phyloP scores from a whole-genome alignment of 2,113 vertebrate species.

The Phodopus roborovskii region DNA sequence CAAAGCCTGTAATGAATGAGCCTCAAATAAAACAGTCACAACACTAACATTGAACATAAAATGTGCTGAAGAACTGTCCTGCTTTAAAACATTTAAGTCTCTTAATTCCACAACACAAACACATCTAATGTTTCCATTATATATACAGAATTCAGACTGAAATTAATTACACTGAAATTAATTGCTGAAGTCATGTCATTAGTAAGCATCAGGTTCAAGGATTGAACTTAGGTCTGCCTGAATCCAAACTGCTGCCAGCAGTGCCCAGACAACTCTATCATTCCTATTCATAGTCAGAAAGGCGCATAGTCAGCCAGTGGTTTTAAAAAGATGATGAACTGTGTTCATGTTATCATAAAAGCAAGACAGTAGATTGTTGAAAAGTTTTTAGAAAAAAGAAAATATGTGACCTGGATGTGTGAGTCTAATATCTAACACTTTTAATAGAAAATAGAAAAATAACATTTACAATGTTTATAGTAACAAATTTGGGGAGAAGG shows the following conservation, averaged over 20 bases:
- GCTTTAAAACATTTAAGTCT: neutral
- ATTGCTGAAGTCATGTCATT: neutral
- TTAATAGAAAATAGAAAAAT: neutral
- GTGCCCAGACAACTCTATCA: neutral
- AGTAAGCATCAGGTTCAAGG: neutral
- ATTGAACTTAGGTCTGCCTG: neutral
- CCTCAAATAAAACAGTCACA: slow-evolving; percentile 43
- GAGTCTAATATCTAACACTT: neutral
- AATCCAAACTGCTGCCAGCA: neutral
- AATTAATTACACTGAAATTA: neutral
- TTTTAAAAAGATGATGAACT: slow-evolving; percentile 3
- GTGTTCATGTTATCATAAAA: slow-evolving; percentile 11
- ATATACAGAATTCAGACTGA: neutral
- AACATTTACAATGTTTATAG: neutral
- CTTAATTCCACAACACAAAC: neutral
- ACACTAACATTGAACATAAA: neutral
- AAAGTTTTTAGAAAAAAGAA: slow-evolving; percentile 33
- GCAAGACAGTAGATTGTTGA: neutral
- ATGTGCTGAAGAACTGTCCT: neutral
- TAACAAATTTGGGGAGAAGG: neutral
- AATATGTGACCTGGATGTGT: neutral
- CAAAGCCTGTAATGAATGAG: neutral
- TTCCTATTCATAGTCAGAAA: neutral
- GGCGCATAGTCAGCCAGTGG: neutral
- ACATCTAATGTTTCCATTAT: neutral